Base-by-base conservation (phyloP, 2,888 invertebrate species). In the Xanthia togata region DNA sequence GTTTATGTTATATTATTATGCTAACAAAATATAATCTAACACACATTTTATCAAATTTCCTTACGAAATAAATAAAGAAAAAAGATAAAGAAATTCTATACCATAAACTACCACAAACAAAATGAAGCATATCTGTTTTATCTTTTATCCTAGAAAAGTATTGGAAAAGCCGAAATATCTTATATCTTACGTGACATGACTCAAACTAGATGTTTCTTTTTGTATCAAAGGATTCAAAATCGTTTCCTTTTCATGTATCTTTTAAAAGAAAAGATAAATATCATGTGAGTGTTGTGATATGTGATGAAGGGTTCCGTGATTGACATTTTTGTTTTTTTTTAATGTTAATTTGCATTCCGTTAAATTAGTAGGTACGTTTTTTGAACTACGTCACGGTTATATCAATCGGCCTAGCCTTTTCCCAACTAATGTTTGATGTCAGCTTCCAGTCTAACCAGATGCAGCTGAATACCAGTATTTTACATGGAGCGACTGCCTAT, bases 151-250 rank as follows among this genome's bases (percentile, higher is more conserved):
- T 84, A 59, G 68, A 69, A 81, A 81, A 79, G 70, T 83, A 83
- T 83, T 81, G 82, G 85, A 63, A 74, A 70, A 76, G 50, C 73
- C 78, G 64, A 82, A 83, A 83, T 83, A 72, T 81, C 70, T 69
- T 76, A 81, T 84, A 73, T 26, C 73, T 73, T 83, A 83, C 83
- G 85, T 83, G 83, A 81, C 82, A 44, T 64, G 81, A 83, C 68
- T 85, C 50, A 77, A 70, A 77, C 50, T 38, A 12, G 50, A 59
- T 81, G 57, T 77, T 73, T 72, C 73, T 81, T 68, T 70, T 67
- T 77, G 70, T 81, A 73, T 83, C 85, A 83, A 85, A 85, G 82
- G 73, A 73, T 81, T 71, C 53, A 53, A 85, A 83, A 85, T 73
- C 71, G 77, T 64, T 85, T 77, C 31, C 53, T 44, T 70, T 77